phyloP scores from a whole-genome alignment of 2,888 invertebrate species.

The Gnatocerus cornutus region DNA sequence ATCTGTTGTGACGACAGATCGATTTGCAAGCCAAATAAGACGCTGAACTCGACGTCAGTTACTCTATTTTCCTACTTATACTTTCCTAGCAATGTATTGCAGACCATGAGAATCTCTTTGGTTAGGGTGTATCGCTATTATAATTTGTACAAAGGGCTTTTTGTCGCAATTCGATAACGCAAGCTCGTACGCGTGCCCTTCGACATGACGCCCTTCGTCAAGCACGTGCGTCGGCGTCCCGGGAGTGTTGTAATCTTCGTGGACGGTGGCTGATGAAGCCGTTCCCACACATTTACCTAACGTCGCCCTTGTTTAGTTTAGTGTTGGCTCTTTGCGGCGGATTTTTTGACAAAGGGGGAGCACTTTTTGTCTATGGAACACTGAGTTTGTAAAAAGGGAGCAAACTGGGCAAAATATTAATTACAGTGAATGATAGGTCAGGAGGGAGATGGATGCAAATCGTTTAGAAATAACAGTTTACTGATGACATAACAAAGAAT shows the following conservation, averaged over 20 bases:
- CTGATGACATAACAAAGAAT: too few relatives aligned
- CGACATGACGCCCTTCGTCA: conserved; percentile 48
- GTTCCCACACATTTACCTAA: conserved; percentile 65
- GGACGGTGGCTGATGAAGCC: conserved; percentile 61
- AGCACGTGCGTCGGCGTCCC: conserved; percentile 62
- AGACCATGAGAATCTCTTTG: conserved; percentile 34
- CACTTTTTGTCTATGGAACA: neutral
- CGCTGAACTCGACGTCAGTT: neutral
- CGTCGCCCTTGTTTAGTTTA: conserved; percentile 37
- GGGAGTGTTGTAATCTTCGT: conserved; percentile 66
- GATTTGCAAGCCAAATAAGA: conserved; percentile 15
- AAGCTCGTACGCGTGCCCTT: conserved; percentile 61
- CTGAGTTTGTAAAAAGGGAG: neutral
- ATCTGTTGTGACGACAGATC: conserved; percentile 19
- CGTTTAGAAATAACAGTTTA: too few relatives aligned
- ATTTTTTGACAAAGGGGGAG: conserved; percentile 19
- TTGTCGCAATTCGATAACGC: conserved; percentile 55
- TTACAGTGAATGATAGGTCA: neutral
- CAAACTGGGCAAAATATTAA: neutral
- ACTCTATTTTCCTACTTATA: neutral
- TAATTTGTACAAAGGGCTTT: conserved; percentile 40
- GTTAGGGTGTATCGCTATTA: conserved; percentile 37
- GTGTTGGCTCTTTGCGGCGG: conserved; percentile 14
- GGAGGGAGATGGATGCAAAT: neutral
- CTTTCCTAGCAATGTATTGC: too few relatives aligned